Evolutionary conservation across 1,140 invertebrate species (phyloP).

Genomic region (Trinorchestia longiramus): DNA sequence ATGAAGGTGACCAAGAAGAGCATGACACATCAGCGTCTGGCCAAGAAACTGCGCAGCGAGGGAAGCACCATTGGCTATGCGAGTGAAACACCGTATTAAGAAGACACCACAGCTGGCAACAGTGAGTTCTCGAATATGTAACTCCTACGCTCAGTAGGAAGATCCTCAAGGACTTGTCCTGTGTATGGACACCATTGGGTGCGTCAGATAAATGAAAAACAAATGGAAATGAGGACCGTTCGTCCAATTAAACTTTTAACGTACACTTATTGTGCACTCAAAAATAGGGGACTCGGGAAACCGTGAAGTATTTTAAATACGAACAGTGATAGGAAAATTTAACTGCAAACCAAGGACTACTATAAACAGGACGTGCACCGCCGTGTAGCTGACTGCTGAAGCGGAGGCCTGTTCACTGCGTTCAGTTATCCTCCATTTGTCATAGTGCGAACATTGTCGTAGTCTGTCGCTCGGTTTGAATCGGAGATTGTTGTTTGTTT

Average conservation of each 20-base stretch:
- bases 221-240: constrained; percentile 5
- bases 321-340: not conserved
- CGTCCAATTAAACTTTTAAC: not conserved
- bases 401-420: too few relatives aligned
- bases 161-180: not conserved
- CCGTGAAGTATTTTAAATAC: not conserved
- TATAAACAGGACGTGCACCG: too few relatives aligned
- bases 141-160: constrained; percentile 32
- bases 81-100: not conserved
- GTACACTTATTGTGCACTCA: not conserved
- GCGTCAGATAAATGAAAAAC: not conserved
- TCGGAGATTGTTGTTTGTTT: too few relatives aligned
- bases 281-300: not conserved
- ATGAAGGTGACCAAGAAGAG: not conserved
- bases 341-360: not conserved
- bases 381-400: too few relatives aligned
- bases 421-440: too few relatives aligned
- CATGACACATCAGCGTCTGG: not conserved
- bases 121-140: not conserved
- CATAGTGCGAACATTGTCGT: too few relatives aligned
- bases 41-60: not conserved
- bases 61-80: not conserved
- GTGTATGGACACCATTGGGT: not conserved
- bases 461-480: too few relatives aligned
- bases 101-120: not conserved